Evolutionary conservation across 1,140 invertebrate genomes (phyloP), one percentile per base, ranked within the genome.

Genomic region (Aphelenchoides fujianensis): DNA sequence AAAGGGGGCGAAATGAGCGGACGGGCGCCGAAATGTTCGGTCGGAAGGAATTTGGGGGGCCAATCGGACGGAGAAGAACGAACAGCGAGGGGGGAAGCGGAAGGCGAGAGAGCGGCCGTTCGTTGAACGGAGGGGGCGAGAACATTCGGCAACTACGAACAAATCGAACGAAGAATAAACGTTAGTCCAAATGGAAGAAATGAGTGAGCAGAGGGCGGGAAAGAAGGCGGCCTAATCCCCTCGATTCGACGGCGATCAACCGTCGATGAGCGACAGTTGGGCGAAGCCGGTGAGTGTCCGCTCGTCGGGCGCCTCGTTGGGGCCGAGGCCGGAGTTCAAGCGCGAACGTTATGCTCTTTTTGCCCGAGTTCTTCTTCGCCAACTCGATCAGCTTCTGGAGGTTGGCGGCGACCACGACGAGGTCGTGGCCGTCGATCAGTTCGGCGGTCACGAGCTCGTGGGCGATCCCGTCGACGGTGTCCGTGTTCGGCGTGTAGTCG

Each of bases 211-310:
- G 23, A 48, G 23, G 41, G 23, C 12, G 41, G 12, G 41, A 48
- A 48, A 12, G 12, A 48, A 48, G 23, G 41, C 41, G 12, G 41
- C 12, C 12, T 48, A 48, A 48, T 48, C 41, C 12, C 12, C 41
- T 12, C 12, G 12, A 12, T 48, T 48, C 41, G 12, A 48, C 57
- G n/a, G n/a, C n/a, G n/a, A n/a, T n/a, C n/a, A n/a, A n/a, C n/a
- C n/a, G n/a, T 48, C 41, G 23, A 48, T 48, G 23, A 83, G 68
- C 3, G 94, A 94, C 77, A 98, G 91, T 87, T 97, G 94, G 84
- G 95, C 95, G 89, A 92, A 97, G 79, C 95, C 95, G 82, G 96
- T 90, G 70, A 98, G 87, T 7, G 93, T 91, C 78, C 94, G 93
- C 84, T 97, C 94, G 86, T 97, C 94, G 19, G 92, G 90, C 28